phyloP scores from a whole-genome alignment of 1,140 invertebrate species.

The Dufourea novaeangliae region DNA sequence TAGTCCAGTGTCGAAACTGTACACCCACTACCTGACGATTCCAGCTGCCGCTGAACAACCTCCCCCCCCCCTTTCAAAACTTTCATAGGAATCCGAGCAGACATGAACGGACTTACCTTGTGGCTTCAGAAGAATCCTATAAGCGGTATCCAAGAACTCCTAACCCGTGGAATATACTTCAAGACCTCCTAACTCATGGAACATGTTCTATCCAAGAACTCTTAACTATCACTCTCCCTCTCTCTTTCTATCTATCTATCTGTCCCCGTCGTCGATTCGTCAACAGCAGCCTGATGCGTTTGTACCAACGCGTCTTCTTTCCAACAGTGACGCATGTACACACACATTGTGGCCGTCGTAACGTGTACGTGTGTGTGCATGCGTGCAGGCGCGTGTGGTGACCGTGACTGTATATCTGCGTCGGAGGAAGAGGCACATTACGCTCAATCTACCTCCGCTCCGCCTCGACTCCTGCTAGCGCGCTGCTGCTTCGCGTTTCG shows the following conservation, averaged over 20 bases:
- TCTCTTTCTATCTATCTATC: background rate
- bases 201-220: too few species aligned
- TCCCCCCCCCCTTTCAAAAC: too few species aligned
- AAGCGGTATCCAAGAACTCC: too few species aligned
- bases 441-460: constrained; percentile 75
- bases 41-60: too few species aligned
- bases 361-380: background rate
- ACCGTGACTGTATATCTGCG: constrained; percentile 78
- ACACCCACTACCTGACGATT: constrained; percentile 45
- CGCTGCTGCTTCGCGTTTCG: constrained; percentile 54
- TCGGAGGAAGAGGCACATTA: constrained; percentile 80
- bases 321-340: background rate
- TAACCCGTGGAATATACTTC: too few species aligned
- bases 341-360: background rate
- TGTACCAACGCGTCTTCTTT: background rate
- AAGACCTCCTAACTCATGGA: too few species aligned
- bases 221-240: too few species aligned
- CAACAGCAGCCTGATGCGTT: background rate
- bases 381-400: constrained; percentile 61
- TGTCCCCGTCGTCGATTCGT: constrained; percentile 11
- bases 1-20: constrained; percentile 64
- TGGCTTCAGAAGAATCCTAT: too few species aligned
- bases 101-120: too few species aligned
- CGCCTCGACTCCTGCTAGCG: constrained; percentile 60
- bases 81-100: too few species aligned